phyloP scores from a whole-genome alignment of 2,888 invertebrate species.

The Lasioglossum oenotherae region DNA sequence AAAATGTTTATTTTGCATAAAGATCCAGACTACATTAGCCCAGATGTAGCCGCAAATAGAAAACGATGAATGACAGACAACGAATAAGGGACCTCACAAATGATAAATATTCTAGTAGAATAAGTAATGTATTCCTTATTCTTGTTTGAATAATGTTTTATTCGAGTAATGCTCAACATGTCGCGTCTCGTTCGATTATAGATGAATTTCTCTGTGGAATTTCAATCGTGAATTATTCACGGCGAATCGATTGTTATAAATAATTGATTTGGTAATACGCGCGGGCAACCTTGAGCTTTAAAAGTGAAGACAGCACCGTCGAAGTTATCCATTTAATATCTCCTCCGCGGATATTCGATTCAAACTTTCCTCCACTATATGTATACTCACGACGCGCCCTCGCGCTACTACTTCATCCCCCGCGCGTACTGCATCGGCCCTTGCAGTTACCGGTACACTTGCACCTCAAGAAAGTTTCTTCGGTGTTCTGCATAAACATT shows the following conservation, averaged over 20 bases:
- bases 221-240: neutral
- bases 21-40: no score
- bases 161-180: neutral
- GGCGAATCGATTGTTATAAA: neutral
- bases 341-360: constrained; percentile 67
- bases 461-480: constrained; percentile 80
- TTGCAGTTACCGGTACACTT: constrained; percentile 66
- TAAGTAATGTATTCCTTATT: neutral
- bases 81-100: neutral
- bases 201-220: no score
- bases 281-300: constrained; percentile 4
- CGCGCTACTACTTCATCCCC: constrained; percentile 34
- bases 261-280: constrained; percentile 20
- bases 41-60: neutral
- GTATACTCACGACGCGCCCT: constrained; percentile 46
- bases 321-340: constrained; percentile 71
- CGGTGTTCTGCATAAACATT: constrained; percentile 83
- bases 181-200: neutral
- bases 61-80: neutral
- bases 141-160: neutral
- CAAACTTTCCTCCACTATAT: constrained; percentile 62
- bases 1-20: neutral
- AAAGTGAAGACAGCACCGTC: constrained; percentile 40
- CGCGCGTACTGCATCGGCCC: constrained; percentile 56
- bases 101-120: neutral